Evolutionary conservation across 2,888 invertebrate species (phyloP).

Genomic region (Diaprepes abbreviatus): DNA sequence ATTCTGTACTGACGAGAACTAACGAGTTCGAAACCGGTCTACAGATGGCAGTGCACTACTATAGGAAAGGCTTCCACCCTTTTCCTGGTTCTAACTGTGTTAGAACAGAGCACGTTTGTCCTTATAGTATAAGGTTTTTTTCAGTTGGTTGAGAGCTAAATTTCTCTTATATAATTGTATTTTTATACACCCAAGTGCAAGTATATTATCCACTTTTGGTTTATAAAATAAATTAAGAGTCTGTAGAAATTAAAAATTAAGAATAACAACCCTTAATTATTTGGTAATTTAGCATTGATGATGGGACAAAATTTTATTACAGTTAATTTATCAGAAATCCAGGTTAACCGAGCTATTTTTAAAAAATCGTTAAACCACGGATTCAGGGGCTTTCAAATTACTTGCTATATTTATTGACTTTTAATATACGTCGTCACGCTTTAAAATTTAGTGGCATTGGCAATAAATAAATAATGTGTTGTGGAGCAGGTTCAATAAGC

Average conservation of each 20-base stretch:
- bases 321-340: slow-evolving; percentile 8
- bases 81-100: no score
- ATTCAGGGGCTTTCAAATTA: slow-evolving; percentile 4
- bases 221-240: no score
- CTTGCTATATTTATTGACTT: neutral
- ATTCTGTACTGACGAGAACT: no score
- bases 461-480: neutral
- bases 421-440: neutral
- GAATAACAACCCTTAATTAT: neutral
- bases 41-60: no score
- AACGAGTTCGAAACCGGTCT: no score
- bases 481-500: neutral
- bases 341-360: slow-evolving; percentile 18
- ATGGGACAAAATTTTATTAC: slow-evolving; percentile 19
- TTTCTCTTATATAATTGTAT: no score
- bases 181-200: no score
- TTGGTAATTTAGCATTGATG: neutral
- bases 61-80: no score
- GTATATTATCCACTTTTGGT: no score
- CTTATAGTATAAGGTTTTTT: no score
- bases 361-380: slow-evolving; percentile 19
- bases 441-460: neutral
- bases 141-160: no score
- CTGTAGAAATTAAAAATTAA: neutral
- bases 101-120: no score